Evolutionary conservation across 2,888 invertebrate species (phyloP), one percentile per base, ranked within the genome.

Genomic region (Epirrhoe tristata): DNA sequence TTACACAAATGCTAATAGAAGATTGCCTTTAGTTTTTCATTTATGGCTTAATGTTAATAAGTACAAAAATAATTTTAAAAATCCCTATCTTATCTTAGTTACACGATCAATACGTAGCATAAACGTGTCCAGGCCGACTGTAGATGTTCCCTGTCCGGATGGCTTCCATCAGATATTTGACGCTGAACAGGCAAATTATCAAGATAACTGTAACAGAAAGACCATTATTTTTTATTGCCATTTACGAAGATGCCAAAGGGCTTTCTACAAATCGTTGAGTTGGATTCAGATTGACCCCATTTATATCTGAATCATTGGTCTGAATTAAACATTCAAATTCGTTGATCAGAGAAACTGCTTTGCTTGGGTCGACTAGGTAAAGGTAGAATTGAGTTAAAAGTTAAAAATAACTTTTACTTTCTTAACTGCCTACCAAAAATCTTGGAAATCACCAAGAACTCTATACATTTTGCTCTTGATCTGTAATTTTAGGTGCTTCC

Each of bases 151-250:
- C 93, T 16, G 86, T 86, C 32, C 89, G 81, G 58, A 93, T 92
- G 12, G 93, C 93, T 79, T 92, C 93, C 87, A 91, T 89, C 64
- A 93, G 79, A 75, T 93, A 91, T 79, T 91, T 92, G 73, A 93
- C 90, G 71, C 93, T 88, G 79, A 93, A 91, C 65, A 93, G 80
- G 76, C 92, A 93, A 82, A 90, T 73, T 74, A 93, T 84, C 76
- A 92, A 85, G 81, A 93, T 84, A 81, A 93, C 93, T 93, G 91
- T 1, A 87, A 90, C 68, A 71, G 77, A 75, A 60, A 53, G 39
- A 43, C 39, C 12, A 12, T 12, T n/a, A 50, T 24, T 24, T n/a
- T 24, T 24, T 24, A 24, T 24, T 2, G 3, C 24, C n/a, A 60
- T 48, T 48, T 16, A 16, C 16, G 16, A 16, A 14, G 14, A 16